Conservation (phyloP, 2,888 invertebrate species). For the Heteromurus nitidus region DNA sequence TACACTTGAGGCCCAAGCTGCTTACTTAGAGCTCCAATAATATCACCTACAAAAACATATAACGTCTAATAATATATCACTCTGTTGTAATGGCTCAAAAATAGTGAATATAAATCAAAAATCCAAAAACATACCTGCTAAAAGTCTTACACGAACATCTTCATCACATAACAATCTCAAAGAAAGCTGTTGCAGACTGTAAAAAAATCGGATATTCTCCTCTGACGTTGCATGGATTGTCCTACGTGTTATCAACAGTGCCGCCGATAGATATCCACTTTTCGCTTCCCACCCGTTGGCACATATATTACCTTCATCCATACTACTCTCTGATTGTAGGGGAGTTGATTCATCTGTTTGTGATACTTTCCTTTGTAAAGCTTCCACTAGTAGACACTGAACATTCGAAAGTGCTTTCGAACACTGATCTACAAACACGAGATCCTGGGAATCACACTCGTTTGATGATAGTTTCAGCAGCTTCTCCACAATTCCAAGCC, state of each 20-base stretch:
- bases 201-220: slow-evolving; percentile 30
- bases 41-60: slow-evolving; percentile 47
- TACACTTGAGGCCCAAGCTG: slow-evolving; percentile 48
- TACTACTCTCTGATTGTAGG: background rate
- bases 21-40: slow-evolving; percentile 57
- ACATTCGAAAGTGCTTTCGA: slow-evolving; percentile 24
- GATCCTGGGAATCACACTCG: slow-evolving; percentile 35
- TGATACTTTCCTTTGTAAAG: background rate
- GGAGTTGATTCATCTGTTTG: background rate
- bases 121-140: slow-evolving; percentile 53
- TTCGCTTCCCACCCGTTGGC: slow-evolving; percentile 32
- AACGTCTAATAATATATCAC: background rate
- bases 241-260: slow-evolving; percentile 43
- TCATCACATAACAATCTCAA: slow-evolving; percentile 62
- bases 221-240: slow-evolving; percentile 13
- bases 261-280: slow-evolving; percentile 52
- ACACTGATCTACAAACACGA: slow-evolving; percentile 26
- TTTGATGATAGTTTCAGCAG: slow-evolving; percentile 28
- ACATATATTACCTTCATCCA: slow-evolving; percentile 7
- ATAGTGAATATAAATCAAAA: background rate
- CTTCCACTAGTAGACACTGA: slow-evolving; percentile 16
- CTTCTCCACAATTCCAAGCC: slow-evolving; percentile 30
- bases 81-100: background rate
- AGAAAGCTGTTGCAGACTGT: slow-evolving; percentile 37
- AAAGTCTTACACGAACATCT: slow-evolving; percentile 61